These are phyloP conservation scores for Phortica variegata DNA, from an alignment of 1,140 invertebrate genomes.

Conservation along the genomic window DNA sequence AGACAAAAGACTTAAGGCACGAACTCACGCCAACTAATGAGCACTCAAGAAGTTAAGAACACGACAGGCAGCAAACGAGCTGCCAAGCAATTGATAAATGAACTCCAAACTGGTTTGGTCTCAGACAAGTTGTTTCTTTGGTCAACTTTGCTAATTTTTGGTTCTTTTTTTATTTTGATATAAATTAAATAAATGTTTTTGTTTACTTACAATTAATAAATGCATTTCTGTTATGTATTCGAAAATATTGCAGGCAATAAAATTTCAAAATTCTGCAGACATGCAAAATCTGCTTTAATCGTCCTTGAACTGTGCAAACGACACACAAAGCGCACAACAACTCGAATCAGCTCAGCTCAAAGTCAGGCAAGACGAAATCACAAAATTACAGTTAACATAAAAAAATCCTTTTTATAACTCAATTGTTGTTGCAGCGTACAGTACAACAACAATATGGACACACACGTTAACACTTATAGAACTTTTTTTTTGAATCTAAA, in stretches of 20 bases:
- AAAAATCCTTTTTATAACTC: conserved; percentile 24
- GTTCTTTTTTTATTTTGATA: no score
- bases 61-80: conserved; percentile 9
- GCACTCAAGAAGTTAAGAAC: no score
- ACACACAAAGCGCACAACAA: conserved; percentile 13
- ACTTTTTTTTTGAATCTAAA: no score
- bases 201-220: conserved; percentile 34
- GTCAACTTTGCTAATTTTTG: no score
- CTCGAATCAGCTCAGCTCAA: no score
- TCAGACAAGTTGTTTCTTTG: no score
- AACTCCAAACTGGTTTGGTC: no score
- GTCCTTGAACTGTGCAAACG: conserved; percentile 41
- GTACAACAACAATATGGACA: conserved; percentile 7
- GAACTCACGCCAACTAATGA: conserved; percentile 40
- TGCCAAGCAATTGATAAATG: conserved; percentile 19
- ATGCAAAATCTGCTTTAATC: not conserved
- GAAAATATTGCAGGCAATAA: not conserved
- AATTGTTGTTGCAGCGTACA: conserved; percentile 14
- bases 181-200: no score
- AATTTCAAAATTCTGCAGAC: conserved; percentile 18
- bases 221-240: conserved; percentile 22
- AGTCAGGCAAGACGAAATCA: no score
- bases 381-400: no score
- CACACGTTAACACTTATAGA: no score
- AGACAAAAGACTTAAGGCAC: conserved; percentile 38